phyloP scores from a whole-genome alignment of 23 tunicate genomes.

The Styela plicata region DNA sequence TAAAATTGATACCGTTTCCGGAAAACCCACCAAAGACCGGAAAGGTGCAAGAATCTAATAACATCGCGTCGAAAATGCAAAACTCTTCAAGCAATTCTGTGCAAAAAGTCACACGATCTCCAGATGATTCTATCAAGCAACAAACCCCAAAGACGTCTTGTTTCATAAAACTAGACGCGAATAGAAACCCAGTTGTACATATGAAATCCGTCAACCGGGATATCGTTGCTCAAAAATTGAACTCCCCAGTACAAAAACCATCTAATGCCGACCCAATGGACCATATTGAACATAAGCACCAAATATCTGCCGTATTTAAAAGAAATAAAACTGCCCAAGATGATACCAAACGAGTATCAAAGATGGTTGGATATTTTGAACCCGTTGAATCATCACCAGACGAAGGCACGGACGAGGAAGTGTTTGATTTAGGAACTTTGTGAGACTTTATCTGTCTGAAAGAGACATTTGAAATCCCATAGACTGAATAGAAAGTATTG shows the following conservation, averaged over 20 bases:
- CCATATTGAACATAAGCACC: background rate
- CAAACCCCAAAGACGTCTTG: background rate
- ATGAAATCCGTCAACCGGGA: background rate
- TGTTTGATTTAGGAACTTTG: constrained; percentile 50
- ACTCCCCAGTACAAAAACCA: background rate
- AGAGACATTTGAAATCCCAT: too few relatives aligned
- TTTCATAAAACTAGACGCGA: background rate
- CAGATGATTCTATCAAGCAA: background rate
- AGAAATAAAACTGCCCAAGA: background rate
- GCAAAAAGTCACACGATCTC: too few relatives aligned
- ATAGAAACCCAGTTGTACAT: background rate
- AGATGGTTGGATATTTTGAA: constrained; percentile 39
- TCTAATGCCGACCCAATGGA: background rate
- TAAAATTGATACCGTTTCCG: background rate
- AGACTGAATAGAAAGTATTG: too few relatives aligned
- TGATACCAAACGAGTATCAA: background rate
- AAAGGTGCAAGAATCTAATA: too few relatives aligned
- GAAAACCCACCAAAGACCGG: background rate
- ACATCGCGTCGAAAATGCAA: too few relatives aligned
- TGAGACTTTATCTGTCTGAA: too few relatives aligned
- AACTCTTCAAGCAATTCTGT: too few relatives aligned
- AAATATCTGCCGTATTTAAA: background rate
- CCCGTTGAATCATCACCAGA: constrained; percentile 52
- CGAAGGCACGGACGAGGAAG: constrained; percentile 55
- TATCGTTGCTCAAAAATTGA: background rate